Conservation (phyloP, 1,140 invertebrate species). For the Drosophila bocki region DNA sequence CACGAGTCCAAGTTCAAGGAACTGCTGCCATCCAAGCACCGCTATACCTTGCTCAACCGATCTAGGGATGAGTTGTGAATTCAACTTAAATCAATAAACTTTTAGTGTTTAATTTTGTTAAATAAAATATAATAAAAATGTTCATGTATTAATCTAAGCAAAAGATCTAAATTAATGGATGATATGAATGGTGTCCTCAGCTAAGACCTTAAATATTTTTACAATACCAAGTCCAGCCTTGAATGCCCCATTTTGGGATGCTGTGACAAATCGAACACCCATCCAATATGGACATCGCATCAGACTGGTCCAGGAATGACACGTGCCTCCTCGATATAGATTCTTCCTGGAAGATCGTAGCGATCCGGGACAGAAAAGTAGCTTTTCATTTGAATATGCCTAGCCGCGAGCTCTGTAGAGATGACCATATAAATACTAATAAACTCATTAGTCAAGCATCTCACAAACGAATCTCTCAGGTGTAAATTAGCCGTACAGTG, state of each 20-base stretch:
- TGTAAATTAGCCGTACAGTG: conserved; percentile 16
- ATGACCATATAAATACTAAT: conserved; percentile 60
- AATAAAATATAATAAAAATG: neutral
- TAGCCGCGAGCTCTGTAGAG: neutral
- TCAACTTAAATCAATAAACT: neutral
- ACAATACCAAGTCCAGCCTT: conserved; percentile 33
- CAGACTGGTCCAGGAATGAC: conserved; percentile 43
- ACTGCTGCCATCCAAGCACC: conserved; percentile 50
- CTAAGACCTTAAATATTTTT: conserved; percentile 28
- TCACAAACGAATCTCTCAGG: conserved; percentile 32
- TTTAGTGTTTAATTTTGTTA: neutral
- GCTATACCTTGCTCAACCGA: conserved; percentile 44
- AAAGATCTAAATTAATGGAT: neutral
- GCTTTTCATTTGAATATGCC: conserved; percentile 65
- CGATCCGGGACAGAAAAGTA: conserved; percentile 8
- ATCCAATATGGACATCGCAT: conserved; percentile 60
- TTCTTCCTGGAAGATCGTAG: conserved; percentile 43
- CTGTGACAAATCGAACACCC: conserved; percentile 73
- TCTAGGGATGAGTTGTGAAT: conserved; percentile 52
- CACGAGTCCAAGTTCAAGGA: conserved; percentile 60
- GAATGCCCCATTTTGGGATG: conserved; percentile 51
- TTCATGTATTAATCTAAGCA: neutral
- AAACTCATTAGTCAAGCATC: conserved; percentile 78
- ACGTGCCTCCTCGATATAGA: conserved; percentile 47
- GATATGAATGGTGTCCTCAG: neutral